A percentile compares a stretch with the other conserved stretches of the same genome.
phyloP scores from a whole-genome alignment of 2,797 vertebrate genomes.

The Melanotaenia nigrans region DNA sequence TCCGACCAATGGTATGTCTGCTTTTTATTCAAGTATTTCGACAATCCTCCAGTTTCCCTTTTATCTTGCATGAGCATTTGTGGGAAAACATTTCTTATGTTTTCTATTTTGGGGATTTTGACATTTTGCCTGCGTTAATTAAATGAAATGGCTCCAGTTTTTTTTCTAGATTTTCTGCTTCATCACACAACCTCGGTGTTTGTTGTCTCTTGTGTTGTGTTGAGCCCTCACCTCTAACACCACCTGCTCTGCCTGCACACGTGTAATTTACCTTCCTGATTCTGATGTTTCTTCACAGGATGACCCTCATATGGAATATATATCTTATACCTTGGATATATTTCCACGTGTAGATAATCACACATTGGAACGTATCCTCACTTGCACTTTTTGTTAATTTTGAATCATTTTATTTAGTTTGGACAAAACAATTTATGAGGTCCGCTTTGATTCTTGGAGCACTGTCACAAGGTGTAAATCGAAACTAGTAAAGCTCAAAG shows the following conservation, averaged over 20 bases:
- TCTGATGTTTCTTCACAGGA: constrained; percentile 45
- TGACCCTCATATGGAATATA: constrained; percentile 43
- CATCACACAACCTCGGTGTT: constrained; percentile 53
- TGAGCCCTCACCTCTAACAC: constrained; percentile 62
- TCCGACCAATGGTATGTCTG: constrained; percentile 99
- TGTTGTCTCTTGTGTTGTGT: constrained; percentile 57
- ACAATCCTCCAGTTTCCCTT: constrained; percentile 74
- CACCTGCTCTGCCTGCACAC: constrained; percentile 62
- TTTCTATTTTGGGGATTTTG: constrained; percentile 55
- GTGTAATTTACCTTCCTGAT: constrained; percentile 41
- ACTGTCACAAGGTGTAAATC: background rate
- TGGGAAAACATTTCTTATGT: constrained; percentile 69
- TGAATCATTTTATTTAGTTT: constrained; percentile 13
- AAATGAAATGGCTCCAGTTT: constrained; percentile 43
- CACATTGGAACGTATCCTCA: constrained; percentile 25
- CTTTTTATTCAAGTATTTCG: constrained; percentile 86
- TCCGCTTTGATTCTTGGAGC: background rate
- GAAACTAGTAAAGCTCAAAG: background rate
- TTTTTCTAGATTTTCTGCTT: constrained; percentile 43
- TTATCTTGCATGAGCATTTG: constrained; percentile 83
- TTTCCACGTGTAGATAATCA: constrained; percentile 29
- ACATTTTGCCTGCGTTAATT: constrained; percentile 56
- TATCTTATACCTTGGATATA: constrained; percentile 30
- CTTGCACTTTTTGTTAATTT: constrained; percentile 36
- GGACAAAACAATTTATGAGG: background rate